Base-by-base conservation (phyloP, 2,797 vertebrate genomes). In the Siniperca obscura region DNA sequence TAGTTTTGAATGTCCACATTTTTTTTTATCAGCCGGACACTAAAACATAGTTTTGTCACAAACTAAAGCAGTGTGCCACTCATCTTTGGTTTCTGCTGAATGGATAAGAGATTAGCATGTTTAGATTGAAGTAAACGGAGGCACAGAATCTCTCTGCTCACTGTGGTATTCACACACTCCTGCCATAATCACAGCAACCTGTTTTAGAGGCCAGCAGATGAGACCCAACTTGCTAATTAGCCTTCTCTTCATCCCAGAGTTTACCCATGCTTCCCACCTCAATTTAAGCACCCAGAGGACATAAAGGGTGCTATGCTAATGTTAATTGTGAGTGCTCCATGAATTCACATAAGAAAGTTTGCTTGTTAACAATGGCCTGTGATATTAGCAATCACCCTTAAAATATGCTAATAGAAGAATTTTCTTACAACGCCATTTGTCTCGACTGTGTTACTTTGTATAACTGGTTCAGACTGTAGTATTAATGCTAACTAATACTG, bases 161-260 rank as follows among this genome's bases (percentile, higher is more conserved):
- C 87, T 91, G 94, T 89, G 93, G 90, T 90, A 87, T 93, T 95
- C 92, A 90, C 89, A 80, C 91, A 42, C 38, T 76, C 48, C 74
- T 86, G 91, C 92, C 85, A 96, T 92, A 95, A 80, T 91, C 91
- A 70, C 70, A 85, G 90, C 88, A 19, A 56, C 83, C 80, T 93
- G 88, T 90, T 93, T 94, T 92, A 87, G 93, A 87, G 83, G 88
- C 84, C 87, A 68, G 82, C 69, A 84, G 79, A 89, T 82, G 79
- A 94, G 88, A 87, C 93, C 88, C 76, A 60, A 82, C 71, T 82
- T 86, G 93, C 86, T 95, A 87, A 96, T 95, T 92, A 87, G 67
- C 81, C 91, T 68, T 66, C 57, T 68, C 80, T 80, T 57, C 80
- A 69, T 74, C 59, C 72, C 53, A 13, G 55, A 66, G 72, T 83